These are phyloP conservation scores for Rhingia rostrata DNA, from an alignment of 2,888 invertebrate species.

Conservation along the genomic window DNA sequence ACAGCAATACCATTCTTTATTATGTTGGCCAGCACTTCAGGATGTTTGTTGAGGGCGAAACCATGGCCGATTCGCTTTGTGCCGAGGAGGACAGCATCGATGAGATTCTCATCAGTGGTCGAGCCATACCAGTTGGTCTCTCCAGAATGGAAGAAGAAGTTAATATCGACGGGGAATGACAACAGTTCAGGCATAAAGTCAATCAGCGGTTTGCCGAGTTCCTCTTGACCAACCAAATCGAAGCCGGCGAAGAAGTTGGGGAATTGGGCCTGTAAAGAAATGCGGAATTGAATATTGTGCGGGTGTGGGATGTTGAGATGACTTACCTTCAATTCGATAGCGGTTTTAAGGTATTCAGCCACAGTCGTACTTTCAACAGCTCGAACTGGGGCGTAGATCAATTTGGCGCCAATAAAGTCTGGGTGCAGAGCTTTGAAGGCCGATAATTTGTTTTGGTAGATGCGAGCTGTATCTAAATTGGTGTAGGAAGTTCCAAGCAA, in stretches of 20 bases:
- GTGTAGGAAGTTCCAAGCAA: conserved; percentile 86
- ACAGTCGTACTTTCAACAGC: conserved; percentile 82
- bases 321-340: conserved; percentile 78
- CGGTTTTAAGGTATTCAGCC: conserved; percentile 82
- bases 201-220: conserved; percentile 86
- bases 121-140: conserved; percentile 91
- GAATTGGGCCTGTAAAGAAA: conserved; percentile 83
- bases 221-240: conserved; percentile 92
- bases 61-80: conserved; percentile 91
- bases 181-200: conserved; percentile 86
- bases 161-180: conserved; percentile 83
- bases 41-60: conserved; percentile 89
- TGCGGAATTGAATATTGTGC: no score
- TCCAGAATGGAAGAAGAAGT: conserved; percentile 91
- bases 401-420: conserved; percentile 87
- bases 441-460: conserved; percentile 85
- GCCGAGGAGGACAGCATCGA: conserved; percentile 90
- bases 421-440: conserved; percentile 86
- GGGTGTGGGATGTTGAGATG: not conserved
- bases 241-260: conserved; percentile 90
- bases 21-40: conserved; percentile 85
- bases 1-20: conserved; percentile 86
- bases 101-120: conserved; percentile 87
- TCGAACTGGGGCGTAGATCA: conserved; percentile 88
- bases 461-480: conserved; percentile 84